Evolutionary conservation across 2,113 vertebrate genomes (phyloP), one percentile per base, ranked within the genome.

Genomic region (Anguilla japonica): DNA sequence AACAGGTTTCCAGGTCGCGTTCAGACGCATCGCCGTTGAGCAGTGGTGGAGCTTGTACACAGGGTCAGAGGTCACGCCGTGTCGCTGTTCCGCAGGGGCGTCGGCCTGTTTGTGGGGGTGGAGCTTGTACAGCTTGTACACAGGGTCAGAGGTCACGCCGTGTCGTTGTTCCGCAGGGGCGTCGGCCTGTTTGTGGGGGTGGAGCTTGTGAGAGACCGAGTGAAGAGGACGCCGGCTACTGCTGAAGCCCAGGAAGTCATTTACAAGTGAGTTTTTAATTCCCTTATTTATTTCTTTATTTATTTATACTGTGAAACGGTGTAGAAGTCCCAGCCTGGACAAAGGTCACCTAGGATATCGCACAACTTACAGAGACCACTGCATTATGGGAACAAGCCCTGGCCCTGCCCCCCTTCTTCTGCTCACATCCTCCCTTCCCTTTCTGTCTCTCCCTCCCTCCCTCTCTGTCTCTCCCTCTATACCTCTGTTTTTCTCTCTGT

Each of bases 161-260:
- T 29, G 50, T 63, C 40, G 18, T 11, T 89, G n/a, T 92, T 0
- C 82, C 88, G 9, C 90, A 98, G 98, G 91, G 98, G 98, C 0
- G 20, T 94, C 75, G 98, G 98, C 16, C 95, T 99, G 53, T 99
- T 99, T 91, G 90, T 99, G 13, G 98, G 98, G 3, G 92, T 98
- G 87, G 98, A 99, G 92, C 94, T 99, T 13, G 97, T 99, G 91
- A 98, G 91, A 89, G 97, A 99, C 90, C 91, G 41, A 5, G 83
- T 94, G 83, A 95, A 93, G 85, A 94, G 98, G 85, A 98, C 95
- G 0, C 98, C 98, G 0, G 98, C 98, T 20, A 98, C 97, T 0
- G 97, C 97, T 0, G 98, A 99, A 91, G 98, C 98, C 5, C 97
- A 98, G 86, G 97, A 98, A 63, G 87, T 99, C 83, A 97, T 99